Conservation (phyloP, 2,888 invertebrate genomes). For the Cataglyphis albicans region DNA sequence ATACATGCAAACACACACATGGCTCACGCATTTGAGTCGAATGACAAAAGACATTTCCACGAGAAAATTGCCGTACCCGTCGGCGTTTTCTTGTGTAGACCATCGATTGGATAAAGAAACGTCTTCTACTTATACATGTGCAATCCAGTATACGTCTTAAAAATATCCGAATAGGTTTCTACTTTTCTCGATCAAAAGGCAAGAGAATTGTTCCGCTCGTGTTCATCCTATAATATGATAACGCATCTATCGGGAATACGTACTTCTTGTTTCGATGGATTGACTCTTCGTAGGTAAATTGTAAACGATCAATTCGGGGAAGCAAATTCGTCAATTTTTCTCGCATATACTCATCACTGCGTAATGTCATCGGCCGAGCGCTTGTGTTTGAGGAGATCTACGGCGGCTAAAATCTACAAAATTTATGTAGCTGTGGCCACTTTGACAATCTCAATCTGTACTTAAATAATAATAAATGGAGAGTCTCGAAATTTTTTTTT, state of each 20-base stretch:
- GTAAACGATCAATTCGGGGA: slow-evolving; percentile 69
- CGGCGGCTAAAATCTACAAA: slow-evolving; percentile 66
- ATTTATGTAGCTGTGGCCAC: slow-evolving; percentile 70
- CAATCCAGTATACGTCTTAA: slow-evolving; percentile 74
- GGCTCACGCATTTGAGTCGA: background rate
- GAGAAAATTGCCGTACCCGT: slow-evolving; percentile 37
- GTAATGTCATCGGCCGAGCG: slow-evolving; percentile 48
- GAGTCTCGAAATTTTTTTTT: slow-evolving; percentile 74
- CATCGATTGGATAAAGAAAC: slow-evolving; percentile 64
- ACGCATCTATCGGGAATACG: slow-evolving; percentile 69
- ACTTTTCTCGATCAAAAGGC: slow-evolving; percentile 75
- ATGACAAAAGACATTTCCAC: background rate
- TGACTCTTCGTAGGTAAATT: slow-evolving; percentile 75
- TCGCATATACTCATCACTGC: background rate
- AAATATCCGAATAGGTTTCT: slow-evolving; percentile 75
- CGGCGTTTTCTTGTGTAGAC: slow-evolving; percentile 36
- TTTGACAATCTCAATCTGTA: slow-evolving; percentile 69
- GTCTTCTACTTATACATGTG: slow-evolving; percentile 66
- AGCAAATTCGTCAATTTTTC: slow-evolving; percentile 35
- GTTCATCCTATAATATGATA: slow-evolving; percentile 73
- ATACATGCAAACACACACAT: background rate
- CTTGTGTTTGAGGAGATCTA: slow-evolving; percentile 69
- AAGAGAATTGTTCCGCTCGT: slow-evolving; percentile 77
- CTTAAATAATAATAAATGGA: slow-evolving; percentile 78
- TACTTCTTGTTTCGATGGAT: slow-evolving; percentile 73